Conservation (phyloP, 1,140 invertebrate species). For the Drosophila jambulina region DNA sequence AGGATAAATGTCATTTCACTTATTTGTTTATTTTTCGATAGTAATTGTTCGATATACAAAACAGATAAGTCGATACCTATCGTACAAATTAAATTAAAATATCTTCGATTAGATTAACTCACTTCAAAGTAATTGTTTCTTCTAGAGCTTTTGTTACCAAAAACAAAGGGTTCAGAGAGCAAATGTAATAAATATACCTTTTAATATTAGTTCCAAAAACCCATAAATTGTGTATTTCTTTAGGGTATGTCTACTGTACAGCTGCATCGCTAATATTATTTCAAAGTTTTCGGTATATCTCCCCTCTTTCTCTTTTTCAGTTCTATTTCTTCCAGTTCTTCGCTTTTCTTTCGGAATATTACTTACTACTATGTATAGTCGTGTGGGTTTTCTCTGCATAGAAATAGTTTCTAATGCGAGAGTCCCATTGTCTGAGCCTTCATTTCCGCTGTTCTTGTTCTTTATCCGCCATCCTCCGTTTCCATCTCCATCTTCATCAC, state of each 20-base stretch:
- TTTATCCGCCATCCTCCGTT: constrained; percentile 11
- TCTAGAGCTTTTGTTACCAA: neutral
- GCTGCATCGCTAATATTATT: constrained; percentile 35
- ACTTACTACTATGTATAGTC: constrained; percentile 4
- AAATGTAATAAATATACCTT: neutral
- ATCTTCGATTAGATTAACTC: neutral
- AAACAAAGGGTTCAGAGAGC: too few species aligned
- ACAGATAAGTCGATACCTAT: too few species aligned
- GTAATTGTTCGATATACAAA: too few species aligned
- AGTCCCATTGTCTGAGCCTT: constrained; percentile 49
- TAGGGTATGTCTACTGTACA: neutral
- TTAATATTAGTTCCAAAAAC: neutral
- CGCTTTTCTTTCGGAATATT: constrained; percentile 28
- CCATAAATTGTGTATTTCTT: neutral
- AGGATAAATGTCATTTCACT: too few species aligned
- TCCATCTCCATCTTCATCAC: neutral
- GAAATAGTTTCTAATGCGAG: constrained; percentile 47
- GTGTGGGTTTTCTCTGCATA: constrained; percentile 5
- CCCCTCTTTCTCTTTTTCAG: neutral
- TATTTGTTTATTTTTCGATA: too few species aligned
- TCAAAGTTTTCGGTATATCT: constrained; percentile 9
- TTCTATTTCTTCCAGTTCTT: constrained; percentile 20
- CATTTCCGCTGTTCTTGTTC: constrained; percentile 39
- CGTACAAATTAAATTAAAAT: too few species aligned
- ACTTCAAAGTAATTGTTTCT: neutral